Evolutionary conservation across 2,113 vertebrate species (phyloP).

Genomic region (Alosa alosa): DNA sequence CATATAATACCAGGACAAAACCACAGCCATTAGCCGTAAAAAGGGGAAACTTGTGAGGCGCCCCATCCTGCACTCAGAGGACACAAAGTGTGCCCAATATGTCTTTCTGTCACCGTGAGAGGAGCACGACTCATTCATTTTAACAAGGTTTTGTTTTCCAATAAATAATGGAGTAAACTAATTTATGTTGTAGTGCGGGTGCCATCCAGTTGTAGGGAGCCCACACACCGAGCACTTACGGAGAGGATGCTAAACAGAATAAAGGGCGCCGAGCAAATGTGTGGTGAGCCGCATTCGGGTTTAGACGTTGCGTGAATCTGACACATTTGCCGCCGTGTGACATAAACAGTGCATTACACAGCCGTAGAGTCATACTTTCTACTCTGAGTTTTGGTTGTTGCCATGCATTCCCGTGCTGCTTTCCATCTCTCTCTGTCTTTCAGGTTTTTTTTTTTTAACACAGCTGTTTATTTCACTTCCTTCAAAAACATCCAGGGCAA

Average conservation of each 20-base stretch:
- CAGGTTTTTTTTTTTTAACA: background rate
- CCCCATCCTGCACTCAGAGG: background rate
- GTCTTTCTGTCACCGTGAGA: constrained; percentile 37
- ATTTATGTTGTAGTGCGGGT: background rate
- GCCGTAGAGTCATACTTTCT: background rate
- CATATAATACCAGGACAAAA: constrained; percentile 32
- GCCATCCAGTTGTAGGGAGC: background rate
- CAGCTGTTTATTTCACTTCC: background rate
- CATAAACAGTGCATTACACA: background rate
- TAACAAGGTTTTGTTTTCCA: background rate
- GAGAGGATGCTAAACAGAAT: background rate
- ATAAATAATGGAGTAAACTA: background rate
- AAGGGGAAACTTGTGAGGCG: constrained; percentile 20
- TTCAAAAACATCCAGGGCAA: background rate
- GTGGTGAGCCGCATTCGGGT: background rate
- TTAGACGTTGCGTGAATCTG: background rate
- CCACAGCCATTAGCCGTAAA: constrained; percentile 41
- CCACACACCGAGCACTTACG: background rate
- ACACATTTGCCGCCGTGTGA: background rate
- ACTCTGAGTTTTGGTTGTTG: no score
- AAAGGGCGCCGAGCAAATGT: background rate
- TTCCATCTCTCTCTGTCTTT: background rate
- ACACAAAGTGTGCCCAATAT: constrained; percentile 29
- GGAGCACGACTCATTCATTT: background rate
- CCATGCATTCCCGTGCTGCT: no score